phyloP scores from a whole-genome alignment of 1,140 invertebrate species.

The Hyles vespertilio region DNA sequence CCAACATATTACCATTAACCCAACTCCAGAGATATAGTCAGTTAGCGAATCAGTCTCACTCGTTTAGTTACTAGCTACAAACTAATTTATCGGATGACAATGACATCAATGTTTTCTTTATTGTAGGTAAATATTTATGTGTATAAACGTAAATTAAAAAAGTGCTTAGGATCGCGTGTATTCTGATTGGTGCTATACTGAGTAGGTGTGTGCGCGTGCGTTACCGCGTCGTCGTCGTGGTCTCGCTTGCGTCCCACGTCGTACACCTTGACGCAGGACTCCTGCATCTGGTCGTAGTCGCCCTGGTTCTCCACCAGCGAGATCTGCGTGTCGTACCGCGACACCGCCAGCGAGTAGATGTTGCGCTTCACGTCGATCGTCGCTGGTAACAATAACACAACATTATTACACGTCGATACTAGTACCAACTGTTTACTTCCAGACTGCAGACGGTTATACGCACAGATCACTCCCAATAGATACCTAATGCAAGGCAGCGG shows the following conservation, averaged over 20 bases:
- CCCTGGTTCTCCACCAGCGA: constrained; percentile 89
- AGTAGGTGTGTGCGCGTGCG: constrained; percentile 1
- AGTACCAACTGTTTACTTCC: too few relatives aligned
- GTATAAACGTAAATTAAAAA: too few relatives aligned
- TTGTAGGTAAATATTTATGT: too few relatives aligned
- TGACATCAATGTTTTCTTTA: neutral
- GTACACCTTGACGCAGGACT: constrained; percentile 89
- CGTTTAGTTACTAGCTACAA: too few relatives aligned
- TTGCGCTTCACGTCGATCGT: constrained; percentile 93
- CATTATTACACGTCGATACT: too few relatives aligned
- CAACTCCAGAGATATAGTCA: neutral
- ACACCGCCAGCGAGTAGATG: constrained; percentile 85
- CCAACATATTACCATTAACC: neutral
- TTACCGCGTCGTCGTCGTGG: constrained; percentile 84
- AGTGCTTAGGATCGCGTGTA: neutral
- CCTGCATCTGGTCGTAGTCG: constrained; percentile 85
- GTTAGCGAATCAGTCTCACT: too few relatives aligned
- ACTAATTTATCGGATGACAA: too few relatives aligned
- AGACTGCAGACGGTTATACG: too few relatives aligned
- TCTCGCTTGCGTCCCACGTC: constrained; percentile 85
- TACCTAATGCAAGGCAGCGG: too few relatives aligned
- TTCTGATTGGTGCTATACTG: neutral
- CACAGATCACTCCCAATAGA: too few relatives aligned
- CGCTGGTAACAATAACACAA: constrained; percentile 71
- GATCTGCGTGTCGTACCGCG: constrained; percentile 86